Conservation (phyloP, 2,797 vertebrate species). For the Enteromius treurensis region DNA sequence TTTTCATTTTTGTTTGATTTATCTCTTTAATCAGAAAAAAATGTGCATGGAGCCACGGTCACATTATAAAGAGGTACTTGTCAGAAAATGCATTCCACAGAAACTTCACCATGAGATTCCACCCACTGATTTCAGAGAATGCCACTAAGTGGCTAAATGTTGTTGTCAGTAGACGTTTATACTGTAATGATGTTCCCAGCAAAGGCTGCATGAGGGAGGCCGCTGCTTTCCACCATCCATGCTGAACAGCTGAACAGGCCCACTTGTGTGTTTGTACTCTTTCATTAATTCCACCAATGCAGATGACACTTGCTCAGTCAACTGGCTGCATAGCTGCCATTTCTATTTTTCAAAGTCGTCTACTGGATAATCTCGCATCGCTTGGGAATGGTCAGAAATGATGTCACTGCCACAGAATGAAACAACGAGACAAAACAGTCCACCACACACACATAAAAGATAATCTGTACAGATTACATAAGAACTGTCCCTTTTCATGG, state of each 20-base stretch:
- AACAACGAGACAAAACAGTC: conserved; percentile 34
- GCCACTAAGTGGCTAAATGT: neutral
- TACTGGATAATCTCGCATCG: conserved; percentile 21
- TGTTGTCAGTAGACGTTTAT: conserved; percentile 7
- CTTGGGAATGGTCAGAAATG: conserved; percentile 30
- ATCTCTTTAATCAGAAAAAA: conserved; percentile 3
- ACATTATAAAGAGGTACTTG: neutral
- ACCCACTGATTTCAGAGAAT: conserved; percentile 35
- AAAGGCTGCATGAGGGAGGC: conserved; percentile 12
- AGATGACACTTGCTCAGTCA: conserved; percentile 39
- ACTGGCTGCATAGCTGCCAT: neutral
- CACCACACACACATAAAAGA: conserved; percentile 15
- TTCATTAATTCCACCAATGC: conserved; percentile 46
- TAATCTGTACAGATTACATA: conserved; percentile 51
- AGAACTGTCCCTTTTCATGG: conserved; percentile 35
- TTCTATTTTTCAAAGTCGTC: conserved; percentile 3
- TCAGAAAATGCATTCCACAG: conserved; percentile 12
- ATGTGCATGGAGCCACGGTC: neutral
- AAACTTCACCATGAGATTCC: conserved; percentile 21
- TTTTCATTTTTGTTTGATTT: neutral
- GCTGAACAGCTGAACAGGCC: conserved; percentile 54
- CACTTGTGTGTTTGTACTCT: conserved; percentile 30
- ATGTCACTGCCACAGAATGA: conserved; percentile 35
- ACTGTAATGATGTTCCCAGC: conserved; percentile 13
- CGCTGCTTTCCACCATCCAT: conserved; percentile 15